Conservation (phyloP, 2,797 vertebrate species). For the Falco novaeseelandiae region DNA sequence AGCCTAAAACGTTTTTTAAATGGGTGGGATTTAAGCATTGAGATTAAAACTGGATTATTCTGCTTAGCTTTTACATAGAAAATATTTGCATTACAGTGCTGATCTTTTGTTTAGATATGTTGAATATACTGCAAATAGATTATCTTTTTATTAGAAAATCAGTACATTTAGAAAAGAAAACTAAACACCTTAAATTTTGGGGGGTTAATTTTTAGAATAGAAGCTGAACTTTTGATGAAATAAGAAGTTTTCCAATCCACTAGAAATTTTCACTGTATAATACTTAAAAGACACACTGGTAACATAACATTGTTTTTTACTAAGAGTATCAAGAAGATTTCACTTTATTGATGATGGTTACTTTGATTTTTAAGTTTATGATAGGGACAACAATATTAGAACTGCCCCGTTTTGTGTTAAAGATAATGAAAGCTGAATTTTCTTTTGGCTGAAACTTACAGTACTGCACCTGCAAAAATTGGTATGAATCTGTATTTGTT, state of each 20-base stretch:
- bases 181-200: rapidly evolving
- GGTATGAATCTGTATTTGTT: background rate
- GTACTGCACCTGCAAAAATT: background rate
- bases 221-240: background rate
- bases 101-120: background rate
- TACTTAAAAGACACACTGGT: background rate
- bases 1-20: background rate
- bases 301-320: background rate
- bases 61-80: background rate
- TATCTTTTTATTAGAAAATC: background rate
- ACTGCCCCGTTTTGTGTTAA: background rate
- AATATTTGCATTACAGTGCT: background rate
- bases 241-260: background rate
- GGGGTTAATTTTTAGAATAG: background rate
- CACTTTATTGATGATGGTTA: background rate
- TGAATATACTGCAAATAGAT: background rate
- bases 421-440: background rate
- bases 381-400: background rate
- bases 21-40: background rate
- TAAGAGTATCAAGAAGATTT: background rate
- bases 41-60: background rate
- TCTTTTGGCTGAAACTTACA: background rate
- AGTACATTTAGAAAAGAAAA: background rate
- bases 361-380: background rate
- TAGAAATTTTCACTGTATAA: background rate